A percentile compares a stretch with the other conserved stretches of the same genome.
These are phyloP conservation scores for Batillaria attramentaria DNA, from an alignment of 1,140 invertebrate genomes.

Conservation along the genomic window DNA sequence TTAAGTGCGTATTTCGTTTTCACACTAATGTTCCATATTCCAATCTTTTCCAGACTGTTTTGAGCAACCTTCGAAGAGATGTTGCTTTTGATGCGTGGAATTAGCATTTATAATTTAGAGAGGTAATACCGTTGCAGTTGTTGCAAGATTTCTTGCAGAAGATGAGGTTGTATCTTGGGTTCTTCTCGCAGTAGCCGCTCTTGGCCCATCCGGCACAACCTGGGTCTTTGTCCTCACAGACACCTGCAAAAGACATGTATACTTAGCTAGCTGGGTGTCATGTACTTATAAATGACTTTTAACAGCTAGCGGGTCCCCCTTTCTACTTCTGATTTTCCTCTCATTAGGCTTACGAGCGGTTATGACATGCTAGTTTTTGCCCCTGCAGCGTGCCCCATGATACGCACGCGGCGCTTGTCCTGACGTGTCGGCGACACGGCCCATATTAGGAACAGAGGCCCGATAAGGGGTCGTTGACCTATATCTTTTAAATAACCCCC, in stretches of 20 bases:
- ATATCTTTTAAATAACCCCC: no score
- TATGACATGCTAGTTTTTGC: neutral
- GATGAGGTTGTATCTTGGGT: constrained; percentile 43
- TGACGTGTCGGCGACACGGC: no score
- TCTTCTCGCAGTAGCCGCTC: constrained; percentile 43
- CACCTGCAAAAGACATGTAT: neutral
- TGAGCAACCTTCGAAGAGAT: no score
- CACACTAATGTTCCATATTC: no score
- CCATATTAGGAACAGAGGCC: neutral
- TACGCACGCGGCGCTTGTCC: no score
- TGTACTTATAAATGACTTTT: neutral
- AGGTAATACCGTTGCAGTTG: constrained; percentile 50
- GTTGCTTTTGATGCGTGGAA: no score
- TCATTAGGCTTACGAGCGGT: neutral
- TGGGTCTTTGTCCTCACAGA: constrained; percentile 46
- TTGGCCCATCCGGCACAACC: constrained; percentile 46
- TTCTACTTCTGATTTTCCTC: neutral
- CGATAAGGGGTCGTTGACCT: no score
- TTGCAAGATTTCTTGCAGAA: constrained; percentile 49
- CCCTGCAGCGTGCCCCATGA: no score
- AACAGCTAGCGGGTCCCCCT: no score
- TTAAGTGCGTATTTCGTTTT: no score
- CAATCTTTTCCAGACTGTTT: no score
- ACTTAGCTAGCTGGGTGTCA: neutral
- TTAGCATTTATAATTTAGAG: no score